Evolutionary conservation across 2,888 invertebrate species (phyloP), one percentile per base, ranked within the genome.

Genomic region (Strigamia crassipes): DNA sequence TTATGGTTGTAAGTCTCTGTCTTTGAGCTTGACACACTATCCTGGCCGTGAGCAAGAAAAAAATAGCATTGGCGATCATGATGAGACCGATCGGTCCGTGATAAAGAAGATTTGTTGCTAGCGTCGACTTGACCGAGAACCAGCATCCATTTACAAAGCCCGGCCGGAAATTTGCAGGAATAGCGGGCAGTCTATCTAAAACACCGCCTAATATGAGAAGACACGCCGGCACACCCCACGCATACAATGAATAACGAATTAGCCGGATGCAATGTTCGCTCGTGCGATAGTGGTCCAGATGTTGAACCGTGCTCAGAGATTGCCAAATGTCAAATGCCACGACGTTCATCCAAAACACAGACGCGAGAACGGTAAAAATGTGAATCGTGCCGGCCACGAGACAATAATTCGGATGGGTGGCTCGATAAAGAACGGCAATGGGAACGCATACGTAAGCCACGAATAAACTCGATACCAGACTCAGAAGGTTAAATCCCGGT

Each of bases 301-400:
- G 79, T 18, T 42, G 34, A 18, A 82, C 56, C 23, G 56, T 42
- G 27, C 42, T 41, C 18, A 82, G 18, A 23, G 79, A 23, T 51
- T 79, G 42, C 82, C 82, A 82, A 46, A 82, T 82, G 34, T 82
- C 82, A 56, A 79, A 82, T n/a, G 82, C 78, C 38, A 82, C 21
- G 4, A 82, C 82, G 21, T 82, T 82, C 82, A 79, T 79, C 82
- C 82, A 82, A 51, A 78, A 82, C 12, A 82, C 56, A 9, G 82
- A 21, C 4, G 82, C 23, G 9, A 82, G 56, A 4, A 82, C n/a
- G 8, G 82, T 31, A 15, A 46, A 79, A 6, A 82, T 78, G 56
- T 82, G 82, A 12, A 82, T 34, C 12, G 79, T 8, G 9, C 82
- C 82, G 6, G 31, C 15, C 8, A 77, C 42, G 41, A 12, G 34